Evolutionary conservation across 2,113 vertebrate species (phyloP), one percentile per base, ranked within the genome.

Genomic region (Poeciliopsis retropinna): DNA sequence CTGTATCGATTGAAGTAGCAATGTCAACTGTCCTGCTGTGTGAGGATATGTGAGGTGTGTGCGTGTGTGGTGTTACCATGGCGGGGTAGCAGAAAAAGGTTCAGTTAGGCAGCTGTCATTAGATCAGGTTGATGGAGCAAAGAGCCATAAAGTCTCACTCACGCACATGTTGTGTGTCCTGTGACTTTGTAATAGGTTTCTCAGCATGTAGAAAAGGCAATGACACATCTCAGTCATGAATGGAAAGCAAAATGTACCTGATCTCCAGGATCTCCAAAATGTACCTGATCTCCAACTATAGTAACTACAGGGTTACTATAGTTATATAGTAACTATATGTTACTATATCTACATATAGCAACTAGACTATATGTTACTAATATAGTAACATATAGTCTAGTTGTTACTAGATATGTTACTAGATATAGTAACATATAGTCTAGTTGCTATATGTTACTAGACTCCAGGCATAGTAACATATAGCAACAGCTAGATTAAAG

Each of bases 11-110:
- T 71, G 34, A 86, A 87, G 82, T 79, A 76, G 80, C 89, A 88
- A 89, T 91, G 90, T 93, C 90, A 89, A 83, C 79, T 70, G 27
- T 19, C 87, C 87, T 68, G 79, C 82, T 87, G 85, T 62, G 73
- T 77, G 51, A 51, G 32, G 67, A 29, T 25, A 29, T 75, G 39
- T 75, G 65, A 17, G 76, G 44, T 47, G 44, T 54, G 15, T 65
- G 60, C 60, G 71, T 78, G 28, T 72, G 54, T 41, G 31, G 70
- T 37, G 67, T 11, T 57, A 14, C 69, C n/a, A 54, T 72, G 34
- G 63, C 28, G 22, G 62, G 63, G 54, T 66, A 68, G 34, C 27
- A 74, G 73, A 77, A 70, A 69, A 79, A 72, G 78, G 76, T 84
- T 82, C 60, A 51, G 73, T 80, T 79, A 85, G 78, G 78, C 72